phyloP scores from a whole-genome alignment of 1,140 invertebrate species.

The Pentalonia nigronervosa region DNA sequence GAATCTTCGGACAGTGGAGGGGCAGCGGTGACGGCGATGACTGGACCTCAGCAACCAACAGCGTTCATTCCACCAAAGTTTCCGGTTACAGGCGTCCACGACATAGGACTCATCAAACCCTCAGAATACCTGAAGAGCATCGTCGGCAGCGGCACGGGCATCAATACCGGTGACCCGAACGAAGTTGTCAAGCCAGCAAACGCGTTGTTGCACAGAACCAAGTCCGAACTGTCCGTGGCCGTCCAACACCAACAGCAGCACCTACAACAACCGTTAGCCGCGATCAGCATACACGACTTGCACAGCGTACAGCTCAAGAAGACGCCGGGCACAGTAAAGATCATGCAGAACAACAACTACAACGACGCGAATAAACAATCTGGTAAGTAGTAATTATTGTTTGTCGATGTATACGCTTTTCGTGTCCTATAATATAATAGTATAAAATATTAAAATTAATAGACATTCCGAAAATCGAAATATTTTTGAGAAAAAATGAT shows the following conservation, averaged over 20 bases:
- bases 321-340: conserved; percentile 78
- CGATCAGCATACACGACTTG: conserved; percentile 85
- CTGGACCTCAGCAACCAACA: conserved; percentile 72
- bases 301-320: conserved; percentile 81
- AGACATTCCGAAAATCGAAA: too few species aligned
- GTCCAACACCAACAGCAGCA: conserved; percentile 64
- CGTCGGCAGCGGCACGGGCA: conserved; percentile 72
- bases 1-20: conserved; percentile 16
- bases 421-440: too few species aligned
- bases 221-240: conserved; percentile 53
- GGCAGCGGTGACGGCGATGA: neutral
- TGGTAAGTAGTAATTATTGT: conserved; percentile 37
- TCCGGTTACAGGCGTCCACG: conserved; percentile 68
- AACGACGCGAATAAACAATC: conserved; percentile 64
- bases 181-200: neutral
- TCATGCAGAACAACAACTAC: conserved; percentile 69
- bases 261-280: conserved; percentile 73
- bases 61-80: conserved; percentile 91
- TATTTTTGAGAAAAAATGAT: neutral
- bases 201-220: conserved; percentile 37
- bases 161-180: conserved; percentile 63
- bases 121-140: conserved; percentile 89
- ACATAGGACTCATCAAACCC: conserved; percentile 85
- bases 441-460: too few species aligned
- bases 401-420: neutral